phyloP scores from a whole-genome alignment of 2,113 vertebrate species.

The Indicator indicator region DNA sequence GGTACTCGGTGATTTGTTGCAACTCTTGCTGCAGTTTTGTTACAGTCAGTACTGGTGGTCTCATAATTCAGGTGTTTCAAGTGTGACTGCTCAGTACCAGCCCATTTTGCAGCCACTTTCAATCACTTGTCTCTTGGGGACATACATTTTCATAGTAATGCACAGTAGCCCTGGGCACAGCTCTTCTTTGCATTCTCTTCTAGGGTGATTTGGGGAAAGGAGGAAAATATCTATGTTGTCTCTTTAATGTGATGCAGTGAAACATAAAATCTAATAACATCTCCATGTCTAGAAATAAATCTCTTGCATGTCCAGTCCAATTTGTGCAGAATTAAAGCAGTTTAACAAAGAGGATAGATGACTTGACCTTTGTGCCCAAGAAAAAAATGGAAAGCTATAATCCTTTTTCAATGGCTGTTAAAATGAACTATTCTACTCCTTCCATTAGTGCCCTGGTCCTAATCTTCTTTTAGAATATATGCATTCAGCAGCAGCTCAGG shows the following conservation, averaged over 20 bases:
- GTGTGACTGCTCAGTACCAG: neutral
- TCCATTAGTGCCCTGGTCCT: slow-evolving; percentile 15
- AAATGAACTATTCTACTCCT: slow-evolving; percentile 25
- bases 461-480: neutral
- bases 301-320: neutral
- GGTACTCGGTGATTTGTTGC: neutral
- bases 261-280: neutral
- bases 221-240: neutral
- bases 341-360: slow-evolving; percentile 5
- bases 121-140: neutral
- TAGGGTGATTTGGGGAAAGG: neutral
- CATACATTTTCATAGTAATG: neutral
- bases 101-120: neutral
- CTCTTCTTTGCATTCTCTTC: neutral
- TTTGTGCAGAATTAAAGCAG: slow-evolving; percentile 21
- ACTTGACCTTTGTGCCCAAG: slow-evolving; percentile 14
- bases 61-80: neutral
- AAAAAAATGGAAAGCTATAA: slow-evolving; percentile 17
- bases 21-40: neutral
- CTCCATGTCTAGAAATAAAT: slow-evolving; percentile 12
- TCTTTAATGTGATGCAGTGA: neutral
- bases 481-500: neutral
- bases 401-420: slow-evolving; percentile 16
- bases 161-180: neutral
- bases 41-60: neutral